A percentile compares a stretch with the other conserved stretches of the same genome.
Evolutionary conservation across 2,113 vertebrate genomes (phyloP).

Genomic region (Saccopteryx bilineata): DNA sequence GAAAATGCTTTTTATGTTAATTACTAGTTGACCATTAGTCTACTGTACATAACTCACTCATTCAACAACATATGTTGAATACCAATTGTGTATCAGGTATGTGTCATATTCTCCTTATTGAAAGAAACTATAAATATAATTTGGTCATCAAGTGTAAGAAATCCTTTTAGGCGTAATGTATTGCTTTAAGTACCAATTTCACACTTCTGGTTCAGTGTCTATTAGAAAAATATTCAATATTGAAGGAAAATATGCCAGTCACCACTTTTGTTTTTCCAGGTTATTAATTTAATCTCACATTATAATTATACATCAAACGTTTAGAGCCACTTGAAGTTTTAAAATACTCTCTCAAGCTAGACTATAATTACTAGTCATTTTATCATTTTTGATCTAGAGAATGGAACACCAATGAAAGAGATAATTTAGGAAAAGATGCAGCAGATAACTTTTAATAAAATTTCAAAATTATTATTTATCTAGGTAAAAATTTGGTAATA

Average conservation of each 20-base stretch:
- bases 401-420: not conserved
- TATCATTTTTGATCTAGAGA: slow-evolving; percentile 48
- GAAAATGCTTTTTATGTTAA: not conserved
- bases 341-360: slow-evolving; percentile 63
- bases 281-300: slow-evolving; percentile 72
- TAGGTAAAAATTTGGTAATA: not conserved
- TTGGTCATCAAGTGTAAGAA: not conserved
- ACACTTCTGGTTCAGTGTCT: slow-evolving; percentile 19
- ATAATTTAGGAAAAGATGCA: slow-evolving; percentile 31
- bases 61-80: not conserved
- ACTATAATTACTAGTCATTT: slow-evolving; percentile 68
- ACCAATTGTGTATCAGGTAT: not conserved
- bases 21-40: not conserved
- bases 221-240: slow-evolving; percentile 51
- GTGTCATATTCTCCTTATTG: not conserved
- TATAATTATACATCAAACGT: slow-evolving; percentile 70
- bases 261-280: slow-evolving; percentile 64
- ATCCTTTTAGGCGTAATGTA: not conserved
- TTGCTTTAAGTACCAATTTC: not conserved
- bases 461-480: slow-evolving; percentile 34
- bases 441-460: slow-evolving; percentile 2
- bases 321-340: slow-evolving; percentile 42
- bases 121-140: not conserved
- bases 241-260: slow-evolving; percentile 7
- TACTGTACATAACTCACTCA: not conserved